Conservation (phyloP, 2,113 vertebrate species). For the Dasyurus viverrinus region DNA sequence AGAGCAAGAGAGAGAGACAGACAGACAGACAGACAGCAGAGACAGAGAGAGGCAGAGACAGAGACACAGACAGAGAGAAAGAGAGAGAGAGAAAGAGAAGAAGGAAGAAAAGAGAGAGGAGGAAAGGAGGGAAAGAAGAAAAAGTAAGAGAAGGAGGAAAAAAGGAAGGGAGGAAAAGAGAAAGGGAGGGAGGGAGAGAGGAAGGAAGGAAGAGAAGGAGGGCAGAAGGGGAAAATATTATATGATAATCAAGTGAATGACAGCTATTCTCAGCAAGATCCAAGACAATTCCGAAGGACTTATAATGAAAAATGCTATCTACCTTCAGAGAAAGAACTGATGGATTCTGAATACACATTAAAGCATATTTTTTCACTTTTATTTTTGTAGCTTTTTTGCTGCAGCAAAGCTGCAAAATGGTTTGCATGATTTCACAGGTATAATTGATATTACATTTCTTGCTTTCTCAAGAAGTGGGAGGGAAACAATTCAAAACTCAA, state of each 20-base stretch:
- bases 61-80: too few relatives aligned
- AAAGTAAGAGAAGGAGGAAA: background rate
- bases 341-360: background rate
- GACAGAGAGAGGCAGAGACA: too few relatives aligned
- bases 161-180: too few relatives aligned
- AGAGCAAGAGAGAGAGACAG: too few relatives aligned
- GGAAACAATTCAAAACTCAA: background rate
- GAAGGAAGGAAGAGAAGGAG: background rate
- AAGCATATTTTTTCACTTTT: background rate
- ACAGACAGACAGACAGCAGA: too few relatives aligned
- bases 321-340: background rate
- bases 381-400: background rate
- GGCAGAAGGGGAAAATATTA: background rate
- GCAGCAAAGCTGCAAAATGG: background rate
- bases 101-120: too few relatives aligned
- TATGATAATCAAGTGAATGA: background rate
- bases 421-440: background rate
- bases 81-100: too few relatives aligned
- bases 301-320: background rate
- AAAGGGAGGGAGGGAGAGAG: too few relatives aligned
- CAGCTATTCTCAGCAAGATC: background rate
- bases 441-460: background rate
- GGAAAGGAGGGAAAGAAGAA: too few relatives aligned
- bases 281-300: background rate
- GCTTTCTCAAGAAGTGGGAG: background rate